Evolutionary conservation across 2,113 vertebrate species (phyloP).

Genomic region (Melanotaenia duboulayi): DNA sequence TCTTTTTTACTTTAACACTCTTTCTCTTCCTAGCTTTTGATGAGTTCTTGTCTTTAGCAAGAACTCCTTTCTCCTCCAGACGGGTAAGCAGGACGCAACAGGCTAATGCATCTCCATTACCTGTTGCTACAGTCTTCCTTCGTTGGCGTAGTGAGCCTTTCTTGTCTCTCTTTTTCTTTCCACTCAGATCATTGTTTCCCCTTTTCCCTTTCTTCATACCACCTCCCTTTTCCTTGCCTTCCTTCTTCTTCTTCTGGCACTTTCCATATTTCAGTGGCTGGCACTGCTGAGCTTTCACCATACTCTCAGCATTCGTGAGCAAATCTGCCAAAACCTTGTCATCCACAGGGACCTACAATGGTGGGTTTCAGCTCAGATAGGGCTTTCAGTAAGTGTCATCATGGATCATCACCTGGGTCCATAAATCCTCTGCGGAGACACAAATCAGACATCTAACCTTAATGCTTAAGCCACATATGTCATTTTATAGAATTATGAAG

Average conservation of each 20-base stretch:
- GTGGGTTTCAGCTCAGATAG: slow-evolving; percentile 69
- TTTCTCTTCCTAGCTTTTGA: slow-evolving; percentile 55
- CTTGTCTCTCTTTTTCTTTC: slow-evolving; percentile 62
- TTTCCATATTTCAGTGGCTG: slow-evolving; percentile 61
- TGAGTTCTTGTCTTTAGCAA: slow-evolving; percentile 45
- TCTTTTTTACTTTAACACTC: slow-evolving; percentile 54
- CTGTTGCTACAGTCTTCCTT: slow-evolving; percentile 69
- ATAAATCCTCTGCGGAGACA: slow-evolving; percentile 70
- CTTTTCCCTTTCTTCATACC: slow-evolving; percentile 42
- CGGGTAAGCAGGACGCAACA: slow-evolving; percentile 93
- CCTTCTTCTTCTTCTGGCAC: slow-evolving; percentile 56
- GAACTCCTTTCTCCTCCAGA: slow-evolving; percentile 81
- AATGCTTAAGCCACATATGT: slow-evolving; percentile 12
- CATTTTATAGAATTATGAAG: slow-evolving; percentile 14
- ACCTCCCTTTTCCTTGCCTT: slow-evolving; percentile 50
- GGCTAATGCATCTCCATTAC: slow-evolving; percentile 76
- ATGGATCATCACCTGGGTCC: slow-evolving; percentile 75
- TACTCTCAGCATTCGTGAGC: slow-evolving; percentile 73
- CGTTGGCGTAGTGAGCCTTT: slow-evolving; percentile 86
- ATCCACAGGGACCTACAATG: slow-evolving; percentile 59
- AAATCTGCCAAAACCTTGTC: slow-evolving; percentile 64
- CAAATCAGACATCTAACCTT: slow-evolving; percentile 41
- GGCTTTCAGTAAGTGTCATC: slow-evolving; percentile 63
- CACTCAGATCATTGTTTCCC: slow-evolving; percentile 38
- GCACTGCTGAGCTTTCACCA: slow-evolving; percentile 79